These are phyloP conservation scores for Dexiosoma caninum DNA, from an alignment of 2,888 invertebrate genomes.

Conservation along the genomic window DNA sequence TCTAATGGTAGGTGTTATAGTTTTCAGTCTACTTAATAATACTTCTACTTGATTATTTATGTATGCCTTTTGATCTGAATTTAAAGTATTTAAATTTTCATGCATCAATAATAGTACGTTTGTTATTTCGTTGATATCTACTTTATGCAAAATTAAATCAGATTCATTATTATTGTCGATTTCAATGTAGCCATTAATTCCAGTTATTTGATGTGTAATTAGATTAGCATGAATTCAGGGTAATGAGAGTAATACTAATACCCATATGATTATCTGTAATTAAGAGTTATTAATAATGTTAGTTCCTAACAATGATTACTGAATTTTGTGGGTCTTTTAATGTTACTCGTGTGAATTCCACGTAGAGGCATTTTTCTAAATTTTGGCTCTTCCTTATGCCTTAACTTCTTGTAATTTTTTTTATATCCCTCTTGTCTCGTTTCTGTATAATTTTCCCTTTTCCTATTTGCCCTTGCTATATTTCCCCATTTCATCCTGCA, in stretches of 20 bases:
- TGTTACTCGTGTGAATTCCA: background rate
- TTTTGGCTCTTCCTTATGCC: conserved; percentile 48
- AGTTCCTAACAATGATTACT: background rate
- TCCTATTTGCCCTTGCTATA: background rate
- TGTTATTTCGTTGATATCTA: no score
- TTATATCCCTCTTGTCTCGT: conserved; percentile 7
- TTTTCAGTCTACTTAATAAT: conserved; percentile 18
- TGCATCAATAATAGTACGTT: no score
- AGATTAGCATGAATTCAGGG: no score
- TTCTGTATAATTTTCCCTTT: conserved; percentile 1
- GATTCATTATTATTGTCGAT: no score
- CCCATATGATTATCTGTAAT: no score
- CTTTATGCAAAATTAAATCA: no score
- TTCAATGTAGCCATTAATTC: no score
- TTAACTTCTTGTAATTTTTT: conserved; percentile 36
- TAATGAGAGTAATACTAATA: no score
- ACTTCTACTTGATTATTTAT: background rate
- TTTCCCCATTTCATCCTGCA: background rate
- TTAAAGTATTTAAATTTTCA: no score
- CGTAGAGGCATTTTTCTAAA: conserved; percentile 33
- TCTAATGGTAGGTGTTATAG: conserved; percentile 18
- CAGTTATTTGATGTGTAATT: no score
- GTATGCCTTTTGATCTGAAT: background rate
- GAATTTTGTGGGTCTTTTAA: conserved; percentile 36
- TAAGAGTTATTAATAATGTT: no score